phyloP scores from a whole-genome alignment of 2,113 vertebrate genomes.

The Hippopotamus amphibius region DNA sequence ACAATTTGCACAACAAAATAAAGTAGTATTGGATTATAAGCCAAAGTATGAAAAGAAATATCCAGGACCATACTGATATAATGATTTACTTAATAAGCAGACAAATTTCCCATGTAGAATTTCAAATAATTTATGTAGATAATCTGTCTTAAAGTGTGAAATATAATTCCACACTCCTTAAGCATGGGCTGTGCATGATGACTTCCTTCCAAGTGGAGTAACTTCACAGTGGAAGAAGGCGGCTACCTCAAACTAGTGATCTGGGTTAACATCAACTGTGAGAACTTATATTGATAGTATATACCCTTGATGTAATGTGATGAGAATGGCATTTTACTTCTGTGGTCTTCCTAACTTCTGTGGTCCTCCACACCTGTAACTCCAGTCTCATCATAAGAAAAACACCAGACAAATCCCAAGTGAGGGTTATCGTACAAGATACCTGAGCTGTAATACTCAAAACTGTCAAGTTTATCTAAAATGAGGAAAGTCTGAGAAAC shows the following conservation, averaged over 20 bases:
- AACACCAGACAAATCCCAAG: background rate
- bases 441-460: background rate
- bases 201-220: background rate
- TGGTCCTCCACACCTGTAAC: background rate
- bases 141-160: background rate
- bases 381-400: background rate
- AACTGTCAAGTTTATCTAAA: conserved; percentile 18
- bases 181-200: background rate
- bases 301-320: background rate
- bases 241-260: background rate
- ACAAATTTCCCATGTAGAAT: background rate
- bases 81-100: background rate
- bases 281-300: background rate
- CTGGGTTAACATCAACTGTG: background rate
- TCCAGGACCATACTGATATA: background rate
- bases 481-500: background rate
- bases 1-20: background rate
- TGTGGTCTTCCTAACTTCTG: background rate
- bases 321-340: background rate
- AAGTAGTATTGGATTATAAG: background rate
- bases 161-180: background rate
- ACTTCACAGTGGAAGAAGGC: background rate
- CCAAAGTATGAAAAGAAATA: background rate
- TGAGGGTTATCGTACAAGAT: background rate
- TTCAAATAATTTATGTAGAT: background rate